Base-by-base conservation (phyloP, 2,888 invertebrate genomes). In the Ptilodon capucinus region DNA sequence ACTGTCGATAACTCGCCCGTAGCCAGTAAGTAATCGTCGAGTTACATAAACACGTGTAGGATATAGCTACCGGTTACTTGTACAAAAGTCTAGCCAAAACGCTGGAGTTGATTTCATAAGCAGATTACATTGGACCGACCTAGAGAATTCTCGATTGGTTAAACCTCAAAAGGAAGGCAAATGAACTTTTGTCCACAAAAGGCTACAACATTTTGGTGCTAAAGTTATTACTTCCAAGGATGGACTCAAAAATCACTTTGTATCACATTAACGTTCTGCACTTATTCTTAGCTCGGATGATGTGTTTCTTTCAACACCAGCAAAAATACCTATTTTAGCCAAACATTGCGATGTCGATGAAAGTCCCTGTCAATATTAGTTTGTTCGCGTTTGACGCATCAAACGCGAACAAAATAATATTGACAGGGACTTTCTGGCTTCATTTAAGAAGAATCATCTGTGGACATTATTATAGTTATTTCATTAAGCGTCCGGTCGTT, bases 1-100 rank as follows among this genome's bases (percentile, higher is more conserved):
- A 68, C 60, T 58, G 60, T 43, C 56, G 60, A 62, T 66, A 62
- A 59, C 60, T 48, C 34, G 21, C 17, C 17, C 18, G 35, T 35
- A 32, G 21, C 17, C 17, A 16, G 35, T 35, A 32, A 23, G 34
- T 40, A 46, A 44, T 40, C 35, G 13, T 23, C 17, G 44, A 46
- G 44, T 42, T 52, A 49, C 35, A 34, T 44, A 30, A 47, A 42
- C 34, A 28, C 9, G 17, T 18, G 18, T 41, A 17, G 21, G 19
- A 11, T 17, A 13, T 9, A 42, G 28, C 30, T 8, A n/a, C 19
- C 8, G 5, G 9, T 35, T 9, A 35, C 17, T 32, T 2, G 3
- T 17, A 3, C 17, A 7, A 35, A 32, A 35, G 16, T 17, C 34
- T 34, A 35, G 17, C 14, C 32, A 30, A 13, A 5, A n/a, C 13